phyloP scores from a whole-genome alignment of 2,797 vertebrate species.

The Sebastes iracundus region DNA sequence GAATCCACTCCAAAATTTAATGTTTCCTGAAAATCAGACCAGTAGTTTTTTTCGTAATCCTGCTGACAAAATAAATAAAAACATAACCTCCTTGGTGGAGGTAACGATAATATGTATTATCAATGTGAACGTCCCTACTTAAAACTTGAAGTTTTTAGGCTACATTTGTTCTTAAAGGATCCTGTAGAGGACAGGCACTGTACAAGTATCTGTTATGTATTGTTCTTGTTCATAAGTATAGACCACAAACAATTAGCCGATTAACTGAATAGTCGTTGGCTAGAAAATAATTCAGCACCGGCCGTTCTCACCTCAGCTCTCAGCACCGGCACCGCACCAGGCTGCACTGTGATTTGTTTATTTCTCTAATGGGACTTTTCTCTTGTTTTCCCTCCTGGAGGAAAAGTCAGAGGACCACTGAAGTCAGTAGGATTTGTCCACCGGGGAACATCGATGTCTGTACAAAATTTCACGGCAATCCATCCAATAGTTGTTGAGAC shows the following conservation, averaged over 20 bases:
- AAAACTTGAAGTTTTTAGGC: neutral
- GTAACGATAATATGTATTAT: neutral
- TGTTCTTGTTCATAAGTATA: neutral
- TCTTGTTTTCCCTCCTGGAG: too few relatives aligned
- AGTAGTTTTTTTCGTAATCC: too few relatives aligned
- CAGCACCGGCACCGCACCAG: too few relatives aligned
- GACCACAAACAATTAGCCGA: constrained; percentile 1
- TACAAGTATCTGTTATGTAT: too few relatives aligned
- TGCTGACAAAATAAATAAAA: neutral
- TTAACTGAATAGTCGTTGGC: neutral
- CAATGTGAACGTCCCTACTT: neutral
- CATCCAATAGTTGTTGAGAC: neutral
- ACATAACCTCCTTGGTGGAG: too few relatives aligned
- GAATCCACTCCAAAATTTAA: too few relatives aligned
- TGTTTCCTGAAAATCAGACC: too few relatives aligned
- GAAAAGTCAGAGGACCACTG: too few relatives aligned
- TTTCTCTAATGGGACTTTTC: too few relatives aligned
- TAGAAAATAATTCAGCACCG: neutral
- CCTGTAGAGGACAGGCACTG: neutral
- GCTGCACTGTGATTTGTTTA: too few relatives aligned
- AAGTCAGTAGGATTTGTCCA: neutral
- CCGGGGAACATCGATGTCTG: neutral
- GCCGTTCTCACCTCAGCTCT: too few relatives aligned
- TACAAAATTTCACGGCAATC: neutral
- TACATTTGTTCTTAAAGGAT: neutral